Base-by-base conservation (phyloP, 2,797 vertebrate genomes). In the Botia almorhae region DNA sequence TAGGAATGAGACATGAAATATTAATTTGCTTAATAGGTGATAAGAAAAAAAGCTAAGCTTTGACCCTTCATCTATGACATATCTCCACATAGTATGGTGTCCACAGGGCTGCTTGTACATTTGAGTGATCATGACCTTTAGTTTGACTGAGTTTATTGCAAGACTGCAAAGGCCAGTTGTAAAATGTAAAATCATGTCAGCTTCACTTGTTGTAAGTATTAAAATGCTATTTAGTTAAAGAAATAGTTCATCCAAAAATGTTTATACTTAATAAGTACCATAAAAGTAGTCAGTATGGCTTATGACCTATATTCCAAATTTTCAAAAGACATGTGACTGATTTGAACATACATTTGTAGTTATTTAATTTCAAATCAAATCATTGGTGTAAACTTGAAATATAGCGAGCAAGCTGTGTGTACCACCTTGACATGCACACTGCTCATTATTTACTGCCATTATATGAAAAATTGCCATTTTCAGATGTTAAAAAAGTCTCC, bases 41-140 rank as follows among this genome's bases (percentile, higher is more conserved):
- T 13, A 26, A 26, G 23, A 26, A 26, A 26, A 26, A 53, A 56
- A 36, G 17, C 48, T 23, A 68, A 43, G 33, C 60, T 65, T 64
- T 76, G 77, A 71, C 19, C 51, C 69, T 67, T 76, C 19, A 16
- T 51, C 51, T 76, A 29, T 58, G 55, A 55, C 48, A 51, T 39
- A 43, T 75, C 50, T 61, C 26, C 19, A 29, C 76, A 64, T 51
- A 46, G 43, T 55, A 14, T 76, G 46, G 87, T 88, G 76, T 81
- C 87, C 89, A 91, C 90, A 90, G 89, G 88, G 89, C 90, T 90
- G 87, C 84, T 84, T 83, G 79, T 63, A 58, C 65, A 70, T 19
- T 69, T 61, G 81, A 53, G 33, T 60, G 69, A 84, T 86, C 87
- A 87, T 92, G 90, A 90, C 89, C 90, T 92, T 91, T 91, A 83